A percentile compares a stretch with the other conserved stretches of the same genome.
Conservation (phyloP, 2,888 invertebrate species). For the Mythimna albipuncta region DNA sequence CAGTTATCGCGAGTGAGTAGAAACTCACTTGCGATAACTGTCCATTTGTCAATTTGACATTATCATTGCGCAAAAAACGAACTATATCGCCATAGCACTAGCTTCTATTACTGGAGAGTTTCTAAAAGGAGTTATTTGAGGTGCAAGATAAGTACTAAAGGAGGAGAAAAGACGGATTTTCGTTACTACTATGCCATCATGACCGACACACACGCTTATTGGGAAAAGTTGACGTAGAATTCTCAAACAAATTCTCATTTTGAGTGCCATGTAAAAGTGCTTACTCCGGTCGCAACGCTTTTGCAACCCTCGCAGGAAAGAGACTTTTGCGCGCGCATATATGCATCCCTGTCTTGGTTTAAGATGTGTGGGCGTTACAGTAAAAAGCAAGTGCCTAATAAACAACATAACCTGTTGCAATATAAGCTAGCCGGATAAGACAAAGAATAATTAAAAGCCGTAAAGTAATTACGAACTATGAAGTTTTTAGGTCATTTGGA, state of each 20-base stretch:
- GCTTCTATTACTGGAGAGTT: too few relatives aligned
- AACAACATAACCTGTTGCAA: slow-evolving; percentile 20
- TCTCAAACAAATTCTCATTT: not conserved
- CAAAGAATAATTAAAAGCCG: not conserved
- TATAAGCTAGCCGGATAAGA: not conserved
- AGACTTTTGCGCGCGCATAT: slow-evolving; percentile 24
- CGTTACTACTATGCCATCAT: not conserved
- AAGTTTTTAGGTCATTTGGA: not conserved
- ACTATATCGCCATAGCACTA: not conserved
- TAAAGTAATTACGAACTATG: not conserved
- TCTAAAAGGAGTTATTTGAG: not conserved
- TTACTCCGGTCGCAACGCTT: slow-evolving; percentile 1
- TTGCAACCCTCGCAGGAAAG: not conserved
- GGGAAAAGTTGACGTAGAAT: not conserved
- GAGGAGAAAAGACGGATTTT: not conserved
- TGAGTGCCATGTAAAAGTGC: not conserved
- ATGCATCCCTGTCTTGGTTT: not conserved
- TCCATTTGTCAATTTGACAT: not conserved
- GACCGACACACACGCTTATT: not conserved
- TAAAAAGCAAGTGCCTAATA: not conserved
- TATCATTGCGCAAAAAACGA: not conserved
- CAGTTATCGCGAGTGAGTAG: too few relatives aligned
- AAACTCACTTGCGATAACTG: not conserved
- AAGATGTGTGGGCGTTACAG: not conserved
- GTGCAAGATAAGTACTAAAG: not conserved